Conservation (phyloP, 2,888 invertebrate species). For the Liodrosophila aerea region DNA sequence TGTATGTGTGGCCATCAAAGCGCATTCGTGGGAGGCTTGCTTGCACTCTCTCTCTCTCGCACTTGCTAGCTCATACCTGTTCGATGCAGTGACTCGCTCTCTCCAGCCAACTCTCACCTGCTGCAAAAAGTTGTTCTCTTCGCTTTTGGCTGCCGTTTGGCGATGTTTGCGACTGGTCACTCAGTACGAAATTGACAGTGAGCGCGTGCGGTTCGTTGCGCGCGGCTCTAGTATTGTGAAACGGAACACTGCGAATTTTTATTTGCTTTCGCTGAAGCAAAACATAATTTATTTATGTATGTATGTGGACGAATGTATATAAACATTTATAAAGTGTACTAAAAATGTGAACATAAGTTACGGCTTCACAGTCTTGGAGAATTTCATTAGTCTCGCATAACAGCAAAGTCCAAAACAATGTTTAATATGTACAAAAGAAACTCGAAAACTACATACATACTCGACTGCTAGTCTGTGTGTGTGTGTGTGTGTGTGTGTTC, state of each 20-base stretch:
- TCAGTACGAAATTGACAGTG: slow-evolving; percentile 47
- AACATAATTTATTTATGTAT: slow-evolving; percentile 10
- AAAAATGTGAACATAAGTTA: neutral
- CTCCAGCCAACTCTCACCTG: too few relatives aligned
- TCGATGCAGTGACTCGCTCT: slow-evolving; percentile 5
- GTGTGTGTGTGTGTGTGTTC: too few relatives aligned
- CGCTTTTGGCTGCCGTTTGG: slow-evolving; percentile 22
- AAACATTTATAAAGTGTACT: too few relatives aligned
- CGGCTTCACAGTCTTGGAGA: too few relatives aligned
- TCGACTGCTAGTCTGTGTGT: too few relatives aligned
- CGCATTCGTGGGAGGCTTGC: slow-evolving; percentile 40
- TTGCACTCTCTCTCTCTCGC: slow-evolving; percentile 2
- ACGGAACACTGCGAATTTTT: too few relatives aligned
- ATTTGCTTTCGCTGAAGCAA: slow-evolving; percentile 17
- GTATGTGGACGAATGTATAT: slow-evolving; percentile 2
- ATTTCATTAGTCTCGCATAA: neutral
- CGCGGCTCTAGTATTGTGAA: neutral
- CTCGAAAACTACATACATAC: too few relatives aligned
- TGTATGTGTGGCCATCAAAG: slow-evolving; percentile 20
- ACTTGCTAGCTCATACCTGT: slow-evolving; percentile 31
- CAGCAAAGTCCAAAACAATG: neutral
- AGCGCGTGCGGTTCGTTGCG: slow-evolving; percentile 37
- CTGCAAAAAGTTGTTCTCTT: slow-evolving; percentile 3
- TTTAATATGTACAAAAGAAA: too few relatives aligned
- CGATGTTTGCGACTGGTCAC: slow-evolving; percentile 18